phyloP scores from a whole-genome alignment of 2,113 vertebrate genomes.

The Gobio gobio region DNA sequence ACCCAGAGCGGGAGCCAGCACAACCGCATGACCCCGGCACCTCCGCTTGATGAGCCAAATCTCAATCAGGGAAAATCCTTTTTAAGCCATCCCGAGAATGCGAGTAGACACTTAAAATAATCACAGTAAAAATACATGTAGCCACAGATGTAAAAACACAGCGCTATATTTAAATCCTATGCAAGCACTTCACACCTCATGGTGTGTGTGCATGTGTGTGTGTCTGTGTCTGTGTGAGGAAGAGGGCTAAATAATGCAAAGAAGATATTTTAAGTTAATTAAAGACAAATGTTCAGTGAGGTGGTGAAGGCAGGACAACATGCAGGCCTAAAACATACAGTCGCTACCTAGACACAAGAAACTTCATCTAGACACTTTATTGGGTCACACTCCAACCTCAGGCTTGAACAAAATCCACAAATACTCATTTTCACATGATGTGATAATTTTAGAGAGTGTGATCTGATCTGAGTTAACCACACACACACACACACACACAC shows the following conservation, averaged over 20 bases:
- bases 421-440: slow-evolving; percentile 8
- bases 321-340: slow-evolving; percentile 6
- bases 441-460: neutral
- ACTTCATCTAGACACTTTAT: slow-evolving; percentile 5
- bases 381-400: slow-evolving; percentile 49
- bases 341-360: no score
- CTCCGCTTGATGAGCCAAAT: slow-evolving; percentile 34
- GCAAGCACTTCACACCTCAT: slow-evolving; percentile 32
- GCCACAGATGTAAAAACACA: slow-evolving; percentile 50
- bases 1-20: slow-evolving; percentile 34
- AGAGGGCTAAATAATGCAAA: slow-evolving; percentile 28
- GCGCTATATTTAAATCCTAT: slow-evolving; percentile 50
- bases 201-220: slow-evolving; percentile 24
- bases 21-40: slow-evolving; percentile 33
- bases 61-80: slow-evolving; percentile 45
- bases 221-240: neutral
- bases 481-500: neutral
- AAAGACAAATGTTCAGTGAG: slow-evolving; percentile 26
- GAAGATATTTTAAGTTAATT: slow-evolving; percentile 47
- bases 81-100: slow-evolving; percentile 51
- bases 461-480: neutral
- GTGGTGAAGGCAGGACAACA: slow-evolving; percentile 27
- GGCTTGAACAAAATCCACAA: slow-evolving; percentile 31
- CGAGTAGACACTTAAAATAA: slow-evolving; percentile 48
- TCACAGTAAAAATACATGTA: slow-evolving; percentile 54